These are phyloP conservation scores for Neodontobutis hainanensis DNA, from an alignment of 2,113 vertebrate genomes.

Conservation along the genomic window DNA sequence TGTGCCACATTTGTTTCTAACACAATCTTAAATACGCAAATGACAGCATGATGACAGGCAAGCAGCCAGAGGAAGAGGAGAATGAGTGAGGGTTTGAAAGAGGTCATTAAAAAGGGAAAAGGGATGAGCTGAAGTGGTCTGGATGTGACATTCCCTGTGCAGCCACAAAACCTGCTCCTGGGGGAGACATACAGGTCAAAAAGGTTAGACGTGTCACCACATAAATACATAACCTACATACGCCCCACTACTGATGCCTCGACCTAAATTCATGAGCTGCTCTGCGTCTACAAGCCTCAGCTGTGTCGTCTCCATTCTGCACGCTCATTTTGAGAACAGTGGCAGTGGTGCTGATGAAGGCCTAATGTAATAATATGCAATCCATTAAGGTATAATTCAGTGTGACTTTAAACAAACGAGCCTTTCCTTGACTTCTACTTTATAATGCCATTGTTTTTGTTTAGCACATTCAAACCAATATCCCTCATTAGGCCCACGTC, in stretches of 20 bases:
- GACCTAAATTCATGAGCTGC: constrained; percentile 27
- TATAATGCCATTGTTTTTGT: constrained; percentile 44
- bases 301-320: not conserved
- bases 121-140: constrained; percentile 13
- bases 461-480: constrained; percentile 48
- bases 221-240: constrained; percentile 31
- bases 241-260: not conserved
- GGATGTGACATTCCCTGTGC: too few relatives aligned
- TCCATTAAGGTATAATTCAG: constrained; percentile 32
- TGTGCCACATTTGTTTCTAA: constrained; percentile 35
- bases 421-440: constrained; percentile 21
- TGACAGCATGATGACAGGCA: constrained; percentile 49
- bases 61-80: constrained; percentile 39
- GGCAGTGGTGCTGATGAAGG: constrained; percentile 22
- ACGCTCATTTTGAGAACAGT: not conserved
- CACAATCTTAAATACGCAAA: constrained; percentile 24
- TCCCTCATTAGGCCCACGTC: constrained; percentile 45
- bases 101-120: constrained; percentile 31
- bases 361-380: constrained; percentile 13
- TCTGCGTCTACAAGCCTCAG: not conserved
- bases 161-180: too few relatives aligned
- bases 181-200: constrained; percentile 27
- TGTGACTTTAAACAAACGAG: constrained; percentile 33
- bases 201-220: not conserved
- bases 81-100: constrained; percentile 31